Percentiles rank a stretch among this genome's conserved stretches.
Evolutionary conservation across 2,113 vertebrate genomes (phyloP).

Genomic region (Ciconia maguari): DNA sequence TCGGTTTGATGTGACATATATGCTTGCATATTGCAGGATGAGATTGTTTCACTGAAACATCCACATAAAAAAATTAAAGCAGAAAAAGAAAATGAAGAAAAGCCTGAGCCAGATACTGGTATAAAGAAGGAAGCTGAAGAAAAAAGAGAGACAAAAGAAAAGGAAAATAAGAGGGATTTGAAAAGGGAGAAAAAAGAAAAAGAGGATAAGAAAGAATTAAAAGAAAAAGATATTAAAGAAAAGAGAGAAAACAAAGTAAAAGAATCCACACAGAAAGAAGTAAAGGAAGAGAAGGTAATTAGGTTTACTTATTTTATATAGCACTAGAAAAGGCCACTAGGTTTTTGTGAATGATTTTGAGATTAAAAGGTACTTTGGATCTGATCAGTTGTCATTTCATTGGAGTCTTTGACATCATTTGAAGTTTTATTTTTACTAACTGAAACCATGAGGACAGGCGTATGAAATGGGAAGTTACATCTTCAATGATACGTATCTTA

Average conservation of each 20-base stretch:
- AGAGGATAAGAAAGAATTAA: slow-evolving; percentile 77
- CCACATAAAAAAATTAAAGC: slow-evolving; percentile 79
- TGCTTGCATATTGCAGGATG: slow-evolving; percentile 79
- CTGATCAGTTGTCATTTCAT: not conserved
- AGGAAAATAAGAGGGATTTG: slow-evolving; percentile 80
- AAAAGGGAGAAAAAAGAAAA: slow-evolving; percentile 85
- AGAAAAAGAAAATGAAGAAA: slow-evolving; percentile 81
- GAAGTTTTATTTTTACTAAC: not conserved
- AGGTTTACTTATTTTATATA: slow-evolving; percentile 25
- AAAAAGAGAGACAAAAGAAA: slow-evolving; percentile 79
- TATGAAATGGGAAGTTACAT: not conserved
- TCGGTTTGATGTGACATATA: slow-evolving; percentile 50
- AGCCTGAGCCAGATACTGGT: slow-evolving; percentile 76
- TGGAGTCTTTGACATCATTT: not conserved
- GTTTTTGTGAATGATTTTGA: not conserved
- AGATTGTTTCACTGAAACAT: slow-evolving; percentile 78
- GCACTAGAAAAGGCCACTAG: slow-evolving; percentile 7
- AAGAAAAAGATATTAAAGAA: slow-evolving; percentile 84
- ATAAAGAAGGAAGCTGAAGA: slow-evolving; percentile 82
- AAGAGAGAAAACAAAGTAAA: slow-evolving; percentile 84
- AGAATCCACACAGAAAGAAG: slow-evolving; percentile 82
- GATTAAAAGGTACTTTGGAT: not conserved
- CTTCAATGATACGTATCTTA: rapidly evolving
- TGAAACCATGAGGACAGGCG: not conserved
- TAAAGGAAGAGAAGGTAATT: slow-evolving; percentile 80